Base-by-base conservation (phyloP, 2,888 invertebrate species). In the Synergus umbraculus region DNA sequence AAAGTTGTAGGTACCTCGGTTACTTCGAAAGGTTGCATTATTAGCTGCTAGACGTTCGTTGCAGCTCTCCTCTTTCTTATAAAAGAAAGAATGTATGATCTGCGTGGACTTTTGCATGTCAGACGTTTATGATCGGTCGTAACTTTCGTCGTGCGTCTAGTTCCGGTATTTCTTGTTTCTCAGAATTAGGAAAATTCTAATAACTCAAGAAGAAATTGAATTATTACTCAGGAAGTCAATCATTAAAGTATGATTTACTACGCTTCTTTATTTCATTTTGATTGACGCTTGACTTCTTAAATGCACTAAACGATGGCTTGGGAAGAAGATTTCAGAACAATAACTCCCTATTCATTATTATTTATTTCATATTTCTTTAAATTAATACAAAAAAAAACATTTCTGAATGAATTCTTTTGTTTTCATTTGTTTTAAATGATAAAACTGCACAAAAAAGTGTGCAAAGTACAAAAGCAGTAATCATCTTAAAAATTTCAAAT, bases 1-100 rank as follows among this genome's bases (percentile, higher is more conserved):
- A 73, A 73, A 73, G 73, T 73, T 73, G 73, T 54, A 37, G 73
- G n/a, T 73, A 73, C 54, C 54, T 54, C 54, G 46, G 73, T 73
- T 73, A 73, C 73, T 73, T 73, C 49, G 54, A 73, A 73, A 73
- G 73, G 73, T 73, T 73, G 73, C 73, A 73, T 73, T 73, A 73
- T 73, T 73, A 54, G 37, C 54, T 5, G 37, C 49, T 73, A 73
- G 69, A 73, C 69, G 69, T 22, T 73, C n/a, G 29, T 73, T 73
- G 46, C 69, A 73, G n/a, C 49, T 67, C 15, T 7, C 69, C 49
- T 29, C 49, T 54, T 69, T 29, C 29, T 73, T 46, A 15, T 49
- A 15, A 15, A 12, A 12, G 12, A 12, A 12, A 65, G 49, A 46
- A 46, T 69, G 46, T 69, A 49, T 69, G 29, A 49, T 69, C 49